Conservation (phyloP, 1,140 invertebrate genomes). For the Aricia agestis region DNA sequence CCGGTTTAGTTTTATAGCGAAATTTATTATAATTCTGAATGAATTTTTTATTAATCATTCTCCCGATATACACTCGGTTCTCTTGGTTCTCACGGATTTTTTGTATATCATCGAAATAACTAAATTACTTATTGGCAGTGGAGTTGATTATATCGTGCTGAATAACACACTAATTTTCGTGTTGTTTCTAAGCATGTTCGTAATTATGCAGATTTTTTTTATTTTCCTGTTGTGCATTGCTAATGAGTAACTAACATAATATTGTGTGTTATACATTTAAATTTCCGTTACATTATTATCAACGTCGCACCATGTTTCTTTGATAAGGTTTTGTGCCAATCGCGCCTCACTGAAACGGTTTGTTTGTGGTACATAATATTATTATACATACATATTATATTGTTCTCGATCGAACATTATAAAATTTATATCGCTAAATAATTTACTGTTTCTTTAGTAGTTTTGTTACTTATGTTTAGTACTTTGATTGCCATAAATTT, state of each 20-base stretch:
- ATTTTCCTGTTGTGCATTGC: not conserved
- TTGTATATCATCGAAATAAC: not conserved
- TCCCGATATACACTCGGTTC: constrained; percentile 8
- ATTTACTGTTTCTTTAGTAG: too few relatives aligned
- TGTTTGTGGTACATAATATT: not conserved
- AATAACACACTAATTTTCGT: too few relatives aligned
- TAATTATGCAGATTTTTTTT: not conserved
- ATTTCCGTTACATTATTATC: constrained; percentile 11
- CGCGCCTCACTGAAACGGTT: not conserved
- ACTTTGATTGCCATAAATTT: too few relatives aligned
- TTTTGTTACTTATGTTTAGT: too few relatives aligned
- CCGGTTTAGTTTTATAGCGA: constrained; percentile 14
- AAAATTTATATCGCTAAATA: too few relatives aligned
- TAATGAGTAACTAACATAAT: not conserved
- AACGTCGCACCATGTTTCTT: not conserved
- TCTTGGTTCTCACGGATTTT: constrained; percentile 13
- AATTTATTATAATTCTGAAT: constrained; percentile 17
- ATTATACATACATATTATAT: not conserved
- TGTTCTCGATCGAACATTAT: too few relatives aligned
- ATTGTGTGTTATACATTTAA: not conserved
- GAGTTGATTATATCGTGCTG: not conserved
- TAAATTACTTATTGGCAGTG: not conserved
- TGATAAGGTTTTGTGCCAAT: not conserved
- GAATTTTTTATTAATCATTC: constrained; percentile 2
- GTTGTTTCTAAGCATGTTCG: not conserved